Evolutionary conservation across 2,888 invertebrate genomes (phyloP).

Genomic region (Lasioglossum pauxillum): DNA sequence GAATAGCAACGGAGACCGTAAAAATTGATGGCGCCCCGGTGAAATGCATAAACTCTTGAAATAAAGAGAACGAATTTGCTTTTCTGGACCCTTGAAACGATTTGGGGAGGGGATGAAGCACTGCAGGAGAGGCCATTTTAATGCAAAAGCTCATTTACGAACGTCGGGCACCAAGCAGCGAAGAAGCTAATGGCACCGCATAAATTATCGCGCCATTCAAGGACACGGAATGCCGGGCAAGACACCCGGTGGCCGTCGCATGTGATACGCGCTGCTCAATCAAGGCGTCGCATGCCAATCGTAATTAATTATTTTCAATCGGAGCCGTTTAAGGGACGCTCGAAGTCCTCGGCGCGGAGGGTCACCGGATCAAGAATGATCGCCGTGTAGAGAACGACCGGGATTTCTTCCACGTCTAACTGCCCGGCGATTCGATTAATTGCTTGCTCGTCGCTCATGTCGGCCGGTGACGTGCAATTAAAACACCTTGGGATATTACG

Average conservation of each 20-base stretch:
- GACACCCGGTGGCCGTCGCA: slow-evolving; percentile 20
- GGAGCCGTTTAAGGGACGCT: background rate
- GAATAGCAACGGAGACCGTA: background rate
- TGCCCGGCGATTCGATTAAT: background rate
- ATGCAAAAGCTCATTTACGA: slow-evolving; percentile 45
- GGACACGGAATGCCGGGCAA: slow-evolving; percentile 41
- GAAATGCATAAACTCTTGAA: background rate
- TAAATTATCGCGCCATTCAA: slow-evolving; percentile 50
- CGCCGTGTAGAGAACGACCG: background rate
- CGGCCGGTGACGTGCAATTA: background rate
- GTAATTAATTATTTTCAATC: slow-evolving; percentile 43
- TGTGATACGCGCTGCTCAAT: slow-evolving; percentile 41
- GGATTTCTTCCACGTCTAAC: background rate
- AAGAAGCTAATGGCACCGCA: slow-evolving; percentile 49
- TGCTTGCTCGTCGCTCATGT: slow-evolving; percentile 16
- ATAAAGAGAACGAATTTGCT: background rate
- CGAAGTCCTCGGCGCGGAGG: background rate
- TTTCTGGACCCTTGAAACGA: background rate
- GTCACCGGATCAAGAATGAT: slow-evolving; percentile 19
- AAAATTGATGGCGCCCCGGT: background rate
- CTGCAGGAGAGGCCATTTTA: background rate
- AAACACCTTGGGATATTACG: slow-evolving; percentile 6
- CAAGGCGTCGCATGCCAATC: slow-evolving; percentile 34
- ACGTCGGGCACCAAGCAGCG: background rate
- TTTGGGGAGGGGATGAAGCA: background rate